Evolutionary conservation across 1,140 invertebrate species (phyloP).

Genomic region (Colletes gigas): DNA sequence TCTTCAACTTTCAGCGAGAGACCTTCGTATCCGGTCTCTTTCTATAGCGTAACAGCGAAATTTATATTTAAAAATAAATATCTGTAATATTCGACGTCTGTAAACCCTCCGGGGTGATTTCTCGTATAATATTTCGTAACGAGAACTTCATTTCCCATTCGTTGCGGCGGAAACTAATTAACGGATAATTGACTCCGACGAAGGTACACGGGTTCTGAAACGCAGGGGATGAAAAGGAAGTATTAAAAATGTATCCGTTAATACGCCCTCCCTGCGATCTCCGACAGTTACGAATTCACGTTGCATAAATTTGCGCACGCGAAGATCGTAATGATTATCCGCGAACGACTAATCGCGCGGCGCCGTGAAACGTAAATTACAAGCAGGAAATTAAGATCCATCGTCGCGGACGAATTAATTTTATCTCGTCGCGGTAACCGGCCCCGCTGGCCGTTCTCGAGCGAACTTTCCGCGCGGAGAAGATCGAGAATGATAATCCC

Average conservation of each 20-base stretch:
- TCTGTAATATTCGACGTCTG: too few species aligned
- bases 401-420: constrained; percentile 1
- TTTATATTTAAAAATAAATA: too few species aligned
- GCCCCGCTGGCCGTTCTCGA: background rate
- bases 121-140: background rate
- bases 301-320: background rate
- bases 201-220: background rate
- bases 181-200: background rate
- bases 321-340: background rate
- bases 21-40: too few species aligned
- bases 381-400: constrained; percentile 2
- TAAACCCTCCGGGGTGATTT: too few species aligned
- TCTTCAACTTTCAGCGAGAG: too few species aligned
- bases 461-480: constrained; percentile 12
- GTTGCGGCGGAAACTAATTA: background rate
- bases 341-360: background rate
- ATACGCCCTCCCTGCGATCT: background rate
- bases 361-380: background rate
- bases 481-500: constrained; percentile 59
- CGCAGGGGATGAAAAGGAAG: background rate
- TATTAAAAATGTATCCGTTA: background rate
- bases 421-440: background rate
- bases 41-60: too few species aligned
- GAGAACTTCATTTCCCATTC: background rate
- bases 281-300: background rate